Evolutionary conservation across 2,113 vertebrate genomes (phyloP), one percentile per base, ranked within the genome.

Genomic region (Callipepla squamata): DNA sequence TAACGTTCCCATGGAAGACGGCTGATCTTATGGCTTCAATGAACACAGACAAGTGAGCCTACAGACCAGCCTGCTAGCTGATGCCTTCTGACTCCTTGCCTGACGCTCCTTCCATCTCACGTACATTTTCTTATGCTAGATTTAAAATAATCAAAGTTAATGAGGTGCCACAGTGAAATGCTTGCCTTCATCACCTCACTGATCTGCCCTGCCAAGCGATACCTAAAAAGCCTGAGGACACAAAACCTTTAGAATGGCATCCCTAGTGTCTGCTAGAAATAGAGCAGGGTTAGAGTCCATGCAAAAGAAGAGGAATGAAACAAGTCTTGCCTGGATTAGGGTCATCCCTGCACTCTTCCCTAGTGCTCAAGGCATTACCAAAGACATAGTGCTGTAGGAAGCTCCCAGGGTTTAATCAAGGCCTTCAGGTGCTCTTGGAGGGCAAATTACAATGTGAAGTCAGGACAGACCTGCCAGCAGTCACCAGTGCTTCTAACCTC

Each of bases 361-460:
- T 6, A 48, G 13, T 6, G 7, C 51, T 38, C 16, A 22, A 57
- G 19, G 48, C 36, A 82, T 85, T 57, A 38, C 55, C 18, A 23
- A 81, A 61, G 50, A 8, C 45, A 30, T 48, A 51, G 26, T 12
- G 17, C 13, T 40, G 34, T 6, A n/a, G 62, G 50, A 91, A 89
- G 57, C 57, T 70, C 55, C 57, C 38, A 16, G 20, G 38, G 40
- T 30, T 85, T 81, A 89, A 62, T 61, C 72, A 59, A 78, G 61
- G 17, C 66, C 80, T 78, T 50, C 20, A n/a, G 80, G 76, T 45
- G 61, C 34, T 91, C 45, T 85, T 75, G 32, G 34, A 82, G 47
- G 21, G 50, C 62, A 85, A 91, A 91, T 40, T 48, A 78, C 40
- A 82, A 91, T 77, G 65, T 6, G 48, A 72, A 87, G 30, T 22